Evolutionary conservation across 92 coral and sea anemone genomes (phyloP).

Genomic region (Phymanthus crucifer): DNA sequence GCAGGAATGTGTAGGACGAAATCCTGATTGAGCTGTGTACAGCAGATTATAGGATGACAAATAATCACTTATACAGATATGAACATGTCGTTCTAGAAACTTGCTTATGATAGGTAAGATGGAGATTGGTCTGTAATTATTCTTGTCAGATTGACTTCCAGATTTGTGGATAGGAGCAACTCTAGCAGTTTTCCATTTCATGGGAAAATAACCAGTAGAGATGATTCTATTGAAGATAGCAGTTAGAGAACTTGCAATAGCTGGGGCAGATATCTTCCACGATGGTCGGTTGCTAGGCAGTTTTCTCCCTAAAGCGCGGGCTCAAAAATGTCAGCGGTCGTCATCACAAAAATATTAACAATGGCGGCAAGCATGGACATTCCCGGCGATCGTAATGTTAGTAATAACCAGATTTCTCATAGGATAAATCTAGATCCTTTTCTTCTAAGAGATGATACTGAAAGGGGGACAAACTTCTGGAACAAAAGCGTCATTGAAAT

Average conservation of each 20-base stretch:
- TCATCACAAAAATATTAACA: not conserved
- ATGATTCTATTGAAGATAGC: constrained; percentile 26
- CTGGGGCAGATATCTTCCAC: constrained; percentile 31
- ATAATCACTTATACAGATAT: constrained; percentile 11
- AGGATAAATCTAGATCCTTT: not conserved
- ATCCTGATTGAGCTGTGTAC: constrained; percentile 30
- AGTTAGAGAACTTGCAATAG: constrained; percentile 37
- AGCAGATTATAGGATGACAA: constrained; percentile 9
- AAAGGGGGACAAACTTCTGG: not conserved
- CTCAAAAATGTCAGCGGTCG: not conserved
- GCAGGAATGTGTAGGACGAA: constrained; percentile 3
- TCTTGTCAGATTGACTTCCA: constrained; percentile 18
- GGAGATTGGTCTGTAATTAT: constrained; percentile 37
- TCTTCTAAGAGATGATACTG: not conserved
- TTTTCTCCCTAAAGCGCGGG: constrained; percentile 1
- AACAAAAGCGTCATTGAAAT: not conserved
- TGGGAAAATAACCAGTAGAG: constrained; percentile 32
- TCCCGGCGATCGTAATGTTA: not conserved
- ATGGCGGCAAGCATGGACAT: not conserved
- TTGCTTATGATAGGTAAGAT: constrained; percentile 27
- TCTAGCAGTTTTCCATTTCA: constrained; percentile 41
- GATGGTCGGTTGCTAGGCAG: constrained; percentile 1
- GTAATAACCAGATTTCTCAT: no score
- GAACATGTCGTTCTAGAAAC: constrained; percentile 25
- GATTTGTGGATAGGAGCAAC: constrained; percentile 34